Percentiles rank a stretch among this genome's conserved stretches.
Conservation (phyloP, 2,113 vertebrate species). For the Rhipidura dahli region DNA sequence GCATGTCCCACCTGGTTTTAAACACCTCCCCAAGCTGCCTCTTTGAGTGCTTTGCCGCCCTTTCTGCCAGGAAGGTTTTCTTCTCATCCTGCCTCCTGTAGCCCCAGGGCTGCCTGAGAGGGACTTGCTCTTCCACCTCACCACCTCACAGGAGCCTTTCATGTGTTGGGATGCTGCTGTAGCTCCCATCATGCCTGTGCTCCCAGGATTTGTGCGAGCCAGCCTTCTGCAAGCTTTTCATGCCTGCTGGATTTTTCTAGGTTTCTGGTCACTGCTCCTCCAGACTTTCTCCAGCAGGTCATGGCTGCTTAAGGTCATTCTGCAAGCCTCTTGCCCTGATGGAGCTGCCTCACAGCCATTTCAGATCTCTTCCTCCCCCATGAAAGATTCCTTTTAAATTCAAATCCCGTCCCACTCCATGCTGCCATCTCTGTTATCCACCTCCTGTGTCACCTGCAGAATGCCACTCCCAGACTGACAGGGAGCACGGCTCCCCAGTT, state of each 20-base stretch:
- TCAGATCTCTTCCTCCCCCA: not conserved
- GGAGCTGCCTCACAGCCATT: not conserved
- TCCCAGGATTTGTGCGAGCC: not conserved
- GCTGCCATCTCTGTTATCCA: not conserved
- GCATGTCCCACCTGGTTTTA: not conserved
- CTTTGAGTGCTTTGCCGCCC: not conserved
- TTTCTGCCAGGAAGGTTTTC: not conserved
- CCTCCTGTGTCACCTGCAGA: fast-evolving
- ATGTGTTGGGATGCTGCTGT: not conserved
- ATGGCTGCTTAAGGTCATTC: not conserved
- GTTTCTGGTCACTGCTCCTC: not conserved
- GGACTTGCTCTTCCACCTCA: not conserved
- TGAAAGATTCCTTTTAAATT: not conserved
- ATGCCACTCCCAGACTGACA: not conserved
- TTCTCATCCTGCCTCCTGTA: not conserved
- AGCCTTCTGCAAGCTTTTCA: not conserved
- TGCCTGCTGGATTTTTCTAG: not conserved
- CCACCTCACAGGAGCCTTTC: not conserved
- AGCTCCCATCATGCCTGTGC: not conserved
- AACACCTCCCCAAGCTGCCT: not conserved
- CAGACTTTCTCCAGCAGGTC: not conserved
- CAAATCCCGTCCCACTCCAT: not conserved
- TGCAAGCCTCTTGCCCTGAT: not conserved
- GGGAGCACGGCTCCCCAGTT: fast-evolving
- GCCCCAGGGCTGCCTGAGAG: not conserved